These are phyloP conservation scores for Parnassius smintheus DNA, from an alignment of 2,888 invertebrate genomes.

Conservation along the genomic window DNA sequence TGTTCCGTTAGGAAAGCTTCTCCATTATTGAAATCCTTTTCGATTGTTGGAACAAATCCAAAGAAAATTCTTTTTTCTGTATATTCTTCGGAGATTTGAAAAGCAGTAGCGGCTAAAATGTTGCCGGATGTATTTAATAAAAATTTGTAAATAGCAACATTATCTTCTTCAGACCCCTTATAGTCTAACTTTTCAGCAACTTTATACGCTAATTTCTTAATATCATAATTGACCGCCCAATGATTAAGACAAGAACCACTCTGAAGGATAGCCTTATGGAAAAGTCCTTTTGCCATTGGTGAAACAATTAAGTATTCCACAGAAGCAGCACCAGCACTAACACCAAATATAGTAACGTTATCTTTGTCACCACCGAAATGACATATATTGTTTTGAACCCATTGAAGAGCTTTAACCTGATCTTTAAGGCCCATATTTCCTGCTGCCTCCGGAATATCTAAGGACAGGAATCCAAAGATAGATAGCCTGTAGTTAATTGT, in stretches of 20 bases:
- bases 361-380: constrained; percentile 52
- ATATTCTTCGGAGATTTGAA: constrained; percentile 32
- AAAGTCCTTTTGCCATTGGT: constrained; percentile 47
- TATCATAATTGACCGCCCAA: constrained; percentile 49
- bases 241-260: constrained; percentile 54
- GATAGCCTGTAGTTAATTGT: constrained; percentile 65
- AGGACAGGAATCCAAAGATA: constrained; percentile 58
- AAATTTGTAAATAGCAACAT: constrained; percentile 38
- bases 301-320: constrained; percentile 54
- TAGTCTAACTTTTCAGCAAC: constrained; percentile 45
- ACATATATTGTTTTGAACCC: constrained; percentile 55
- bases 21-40: constrained; percentile 47
- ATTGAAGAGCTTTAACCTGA: constrained; percentile 55
- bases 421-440: constrained; percentile 67
- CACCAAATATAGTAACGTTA: constrained; percentile 55
- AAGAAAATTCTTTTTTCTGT: constrained; percentile 39
- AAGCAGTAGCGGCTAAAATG: constrained; percentile 33
- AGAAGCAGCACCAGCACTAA: constrained; percentile 53
- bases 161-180: constrained; percentile 38
- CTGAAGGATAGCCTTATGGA: constrained; percentile 56
- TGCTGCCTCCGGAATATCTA: constrained; percentile 51
- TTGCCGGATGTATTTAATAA: constrained; percentile 36
- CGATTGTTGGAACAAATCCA: constrained; percentile 55
- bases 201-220: constrained; percentile 37
- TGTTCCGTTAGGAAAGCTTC: constrained; percentile 43